Percentiles rank a stretch among this genome's conserved stretches.
Evolutionary conservation across 92 coral and sea anemone genomes (phyloP).

Genomic region (Micromussa lordhowensis): DNA sequence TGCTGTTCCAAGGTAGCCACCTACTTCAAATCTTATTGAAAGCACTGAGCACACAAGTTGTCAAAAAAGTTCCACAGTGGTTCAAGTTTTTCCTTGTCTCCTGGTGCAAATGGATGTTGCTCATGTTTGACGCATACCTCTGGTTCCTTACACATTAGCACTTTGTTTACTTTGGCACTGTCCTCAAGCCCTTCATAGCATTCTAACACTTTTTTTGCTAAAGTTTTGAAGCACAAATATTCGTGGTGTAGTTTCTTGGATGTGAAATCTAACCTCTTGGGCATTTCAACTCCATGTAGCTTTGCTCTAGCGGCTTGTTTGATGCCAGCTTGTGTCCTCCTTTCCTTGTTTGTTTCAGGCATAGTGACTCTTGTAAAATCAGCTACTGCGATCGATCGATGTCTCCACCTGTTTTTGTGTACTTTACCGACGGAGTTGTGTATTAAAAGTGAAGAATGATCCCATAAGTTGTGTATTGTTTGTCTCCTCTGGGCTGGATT

Average conservation of each 20-base stretch:
- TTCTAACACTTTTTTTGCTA: no score
- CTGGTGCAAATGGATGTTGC: no score
- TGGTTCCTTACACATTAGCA: slow-evolving; percentile 81
- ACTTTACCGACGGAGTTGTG: slow-evolving; percentile 53
- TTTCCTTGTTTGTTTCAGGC: slow-evolving; percentile 67
- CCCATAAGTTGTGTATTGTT: no score
- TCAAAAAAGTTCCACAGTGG: slow-evolving; percentile 70
- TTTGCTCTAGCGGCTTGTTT: slow-evolving; percentile 77
- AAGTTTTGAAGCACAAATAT: slow-evolving; percentile 69
- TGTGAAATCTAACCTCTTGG: slow-evolving; percentile 75
- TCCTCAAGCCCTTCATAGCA: no score
- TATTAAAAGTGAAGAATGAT: no score
- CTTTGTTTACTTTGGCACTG: slow-evolving; percentile 69
- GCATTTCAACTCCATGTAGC: slow-evolving; percentile 76
- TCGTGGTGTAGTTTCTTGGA: slow-evolving; percentile 69
- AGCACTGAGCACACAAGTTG: no score
- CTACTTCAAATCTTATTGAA: no score
- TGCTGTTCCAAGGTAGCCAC: no score
- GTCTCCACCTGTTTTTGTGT: slow-evolving; percentile 47
- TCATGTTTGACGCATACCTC: no score
- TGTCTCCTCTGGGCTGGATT: slow-evolving; percentile 61
- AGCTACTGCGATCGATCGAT: slow-evolving; percentile 57
- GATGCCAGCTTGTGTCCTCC: slow-evolving; percentile 72
- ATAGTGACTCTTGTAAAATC: slow-evolving; percentile 52
- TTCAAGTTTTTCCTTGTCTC: no score